These are phyloP conservation scores for Henricia sp. DNA, from an alignment of 53 echinoderm and acorn worm genomes.

Conservation along the genomic window DNA sequence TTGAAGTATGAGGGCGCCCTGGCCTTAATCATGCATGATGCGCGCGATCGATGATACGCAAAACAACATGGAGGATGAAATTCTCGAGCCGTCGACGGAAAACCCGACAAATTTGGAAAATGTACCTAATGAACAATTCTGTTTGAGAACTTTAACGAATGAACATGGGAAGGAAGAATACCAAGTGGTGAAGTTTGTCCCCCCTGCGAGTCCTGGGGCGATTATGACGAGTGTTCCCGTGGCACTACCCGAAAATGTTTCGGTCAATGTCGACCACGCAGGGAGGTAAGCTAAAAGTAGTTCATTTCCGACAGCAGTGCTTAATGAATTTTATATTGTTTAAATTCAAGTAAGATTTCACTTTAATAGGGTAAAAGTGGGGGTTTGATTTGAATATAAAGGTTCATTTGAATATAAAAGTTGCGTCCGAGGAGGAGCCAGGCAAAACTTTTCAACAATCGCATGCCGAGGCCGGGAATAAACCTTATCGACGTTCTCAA, in stretches of 20 bases:
- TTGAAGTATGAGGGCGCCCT: too few relatives aligned
- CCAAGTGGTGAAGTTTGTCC: slow-evolving; percentile 61
- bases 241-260: slow-evolving; percentile 30
- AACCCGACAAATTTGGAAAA: slow-evolving; percentile 42
- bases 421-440: too few relatives aligned
- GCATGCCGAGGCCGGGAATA: too few relatives aligned
- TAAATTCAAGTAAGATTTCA: too few relatives aligned
- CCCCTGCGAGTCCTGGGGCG: slow-evolving; percentile 19
- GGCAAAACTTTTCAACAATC: too few relatives aligned
- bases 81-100: slow-evolving; percentile 7
- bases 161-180: slow-evolving; percentile 50
- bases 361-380: too few relatives aligned
- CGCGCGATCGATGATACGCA: too few relatives aligned
- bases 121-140: slow-evolving; percentile 35
- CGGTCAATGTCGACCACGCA: slow-evolving; percentile 37
- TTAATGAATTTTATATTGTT: too few relatives aligned
- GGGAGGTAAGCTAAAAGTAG: slow-evolving; percentile 12
- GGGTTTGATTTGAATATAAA: too few relatives aligned
- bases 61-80: slow-evolving; percentile 33
- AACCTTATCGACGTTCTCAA: too few relatives aligned
- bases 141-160: slow-evolving; percentile 39
- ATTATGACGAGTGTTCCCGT: slow-evolving; percentile 40
- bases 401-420: too few relatives aligned
- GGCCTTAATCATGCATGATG: too few relatives aligned
- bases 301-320: slow-evolving; percentile 53